Base-by-base conservation (phyloP, 2,113 vertebrate genomes). In the Cavia porcellus region DNA sequence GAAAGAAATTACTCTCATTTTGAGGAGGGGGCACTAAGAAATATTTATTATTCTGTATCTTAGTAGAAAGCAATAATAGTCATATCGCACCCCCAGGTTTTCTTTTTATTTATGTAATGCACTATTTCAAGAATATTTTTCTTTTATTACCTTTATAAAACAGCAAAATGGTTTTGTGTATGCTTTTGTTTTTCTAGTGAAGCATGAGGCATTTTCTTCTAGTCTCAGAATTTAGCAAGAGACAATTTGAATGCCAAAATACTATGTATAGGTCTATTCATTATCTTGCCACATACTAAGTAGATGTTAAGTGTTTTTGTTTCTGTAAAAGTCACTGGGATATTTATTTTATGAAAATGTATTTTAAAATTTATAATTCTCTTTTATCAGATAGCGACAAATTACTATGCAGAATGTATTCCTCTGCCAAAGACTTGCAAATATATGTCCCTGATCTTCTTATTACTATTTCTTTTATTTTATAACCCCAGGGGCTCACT, bases 181-280 rank as follows among this genome's bases (percentile, higher is more conserved):
- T 47, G 17, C 32, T 93, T 97, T 94, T 89, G 52, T 97, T 89
- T 96, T 93, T 77, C 52, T 86, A 84, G 75, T 59, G 81, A 96
- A 97, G 30, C 50, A 20, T 17, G 5, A 81, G 50, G 89, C 50
- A 32, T 79, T 86, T 92, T 93, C 68, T 87, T 89, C 68, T 24
- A 86, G 13, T 80, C 17, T 93, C 62, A 93, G 92, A 84, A 86
- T 64, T 11, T 85, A 81, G 82, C 87, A 94, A 79, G 77, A 97
- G 89, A 89, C 55, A 93, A 42, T 75, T 90, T 91, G 52, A 93
- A 93, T 90, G 81, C 89, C 90, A 87, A 97, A 97, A 91, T 92
- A 94, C 89, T 95, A 81, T 95, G 70, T 96, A 92, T 97, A 97
- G 89, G 5, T 82, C 96, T 98, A 1, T 75, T 97, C 19, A 86